These are phyloP conservation scores for Linnaemya tessellans DNA, from an alignment of 2,888 invertebrate genomes.

Conservation along the genomic window DNA sequence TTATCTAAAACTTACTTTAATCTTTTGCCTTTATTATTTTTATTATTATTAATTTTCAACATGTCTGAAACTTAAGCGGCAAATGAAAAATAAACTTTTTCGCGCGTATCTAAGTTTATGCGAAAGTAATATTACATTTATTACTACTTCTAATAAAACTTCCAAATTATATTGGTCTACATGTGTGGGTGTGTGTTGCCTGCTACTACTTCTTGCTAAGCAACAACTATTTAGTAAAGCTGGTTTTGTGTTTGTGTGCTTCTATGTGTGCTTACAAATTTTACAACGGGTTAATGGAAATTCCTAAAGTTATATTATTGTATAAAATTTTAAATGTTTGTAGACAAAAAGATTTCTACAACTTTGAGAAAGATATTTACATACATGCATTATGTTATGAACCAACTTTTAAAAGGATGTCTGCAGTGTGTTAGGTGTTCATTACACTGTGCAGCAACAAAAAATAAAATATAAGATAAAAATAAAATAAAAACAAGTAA, in stretches of 20 bases:
- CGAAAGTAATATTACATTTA: not conserved
- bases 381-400: not conserved
- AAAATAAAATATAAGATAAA: too few species aligned
- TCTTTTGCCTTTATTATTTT: constrained; percentile 27
- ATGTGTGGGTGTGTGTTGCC: not conserved
- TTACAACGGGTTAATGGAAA: not conserved
- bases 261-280: constrained; percentile 29
- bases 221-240: not conserved
- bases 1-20: constrained; percentile 42
- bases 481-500: too few species aligned
- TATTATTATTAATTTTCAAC: constrained; percentile 27
- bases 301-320: not conserved
- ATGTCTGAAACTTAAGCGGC: constrained; percentile 1
- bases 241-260: not conserved
- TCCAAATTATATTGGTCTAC: not conserved
- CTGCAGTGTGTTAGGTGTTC: not conserved
- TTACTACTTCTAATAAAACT: not conserved
- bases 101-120: constrained; percentile 31
- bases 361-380: not conserved
- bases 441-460: not conserved
- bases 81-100: constrained; percentile 24
- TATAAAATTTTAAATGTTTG: not conserved
- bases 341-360: not conserved
- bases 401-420: not conserved
- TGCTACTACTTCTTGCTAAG: not conserved